A percentile compares a stretch with the other conserved stretches of the same genome.
phyloP scores from a whole-genome alignment of 2,113 vertebrate genomes.

The Trinectes maculatus region DNA sequence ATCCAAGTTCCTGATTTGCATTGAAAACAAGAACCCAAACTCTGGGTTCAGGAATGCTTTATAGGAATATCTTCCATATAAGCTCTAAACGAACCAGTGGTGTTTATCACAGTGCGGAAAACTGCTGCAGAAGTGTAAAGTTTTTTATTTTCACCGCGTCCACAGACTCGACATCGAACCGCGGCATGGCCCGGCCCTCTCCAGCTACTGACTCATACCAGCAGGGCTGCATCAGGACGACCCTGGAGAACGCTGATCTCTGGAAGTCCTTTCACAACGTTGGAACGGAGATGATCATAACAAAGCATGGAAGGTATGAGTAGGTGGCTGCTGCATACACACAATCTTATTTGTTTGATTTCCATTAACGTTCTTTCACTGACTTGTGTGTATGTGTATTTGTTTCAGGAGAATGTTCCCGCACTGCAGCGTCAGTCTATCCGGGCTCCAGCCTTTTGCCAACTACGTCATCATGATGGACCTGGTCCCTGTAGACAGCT shows the following conservation, averaged over 20 bases:
- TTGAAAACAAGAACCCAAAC: no score
- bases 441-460: constrained; percentile 83
- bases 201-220: constrained; percentile 56
- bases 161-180: constrained; percentile 66
- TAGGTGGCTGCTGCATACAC: not conserved
- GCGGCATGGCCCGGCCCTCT: constrained; percentile 41
- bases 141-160: not conserved
- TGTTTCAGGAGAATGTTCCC: constrained; percentile 86
- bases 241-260: constrained; percentile 82
- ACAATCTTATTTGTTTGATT: no score
- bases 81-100: no score
- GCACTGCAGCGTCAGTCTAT: constrained; percentile 84
- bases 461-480: constrained; percentile 87
- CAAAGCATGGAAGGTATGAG: constrained; percentile 86
- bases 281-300: constrained; percentile 90
- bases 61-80: no score
- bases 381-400: not conserved
- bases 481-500: constrained; percentile 83
- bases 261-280: constrained; percentile 86
- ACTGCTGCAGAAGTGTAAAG: not conserved
- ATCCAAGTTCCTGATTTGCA: no score
- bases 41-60: no score
- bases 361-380: no score
- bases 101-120: no score
- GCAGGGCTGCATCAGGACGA: constrained; percentile 77